Evolutionary conservation across 1,140 invertebrate genomes (phyloP), one percentile per base, ranked within the genome.

Genomic region (Trichoplusia ni): DNA sequence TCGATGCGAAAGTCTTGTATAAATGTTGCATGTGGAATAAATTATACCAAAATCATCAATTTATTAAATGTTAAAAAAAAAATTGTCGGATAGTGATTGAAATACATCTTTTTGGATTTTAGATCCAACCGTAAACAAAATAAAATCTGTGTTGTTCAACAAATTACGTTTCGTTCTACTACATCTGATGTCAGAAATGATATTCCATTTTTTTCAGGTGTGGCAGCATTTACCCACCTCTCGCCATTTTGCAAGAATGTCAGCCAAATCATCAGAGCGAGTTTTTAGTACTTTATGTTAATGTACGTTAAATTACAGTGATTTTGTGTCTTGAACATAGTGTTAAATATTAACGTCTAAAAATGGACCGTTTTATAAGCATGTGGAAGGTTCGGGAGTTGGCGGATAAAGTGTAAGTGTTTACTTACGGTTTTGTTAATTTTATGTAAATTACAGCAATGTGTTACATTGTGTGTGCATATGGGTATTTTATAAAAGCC

Each of bases 301-400:
- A 74, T 81, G 78, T 73, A 72, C 65, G 51, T 74, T 64, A 75
- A 81, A 76, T 81, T 81, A 68, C 64, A 74, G 81, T 85, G 80
- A 68, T 81, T 82, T 81, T 82, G 67, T 67, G 79, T 81, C 82
- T 66, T n/a, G 67, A 72, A 75, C 42, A 60, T 64, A 21, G 25
- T 44, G 66, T 68, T 51, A 46, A 64, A 31, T 42, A 33, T 40
- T 70, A 44, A 60, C 53, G 62, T 75, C 70, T 69, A 68, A 85
- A 67, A 81, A 93, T 93, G 92, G 93, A 94, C 84, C 93, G 93
- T 82, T 92, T 94, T 84, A 95, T 95, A 90, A 96, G 94, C 85
- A 96, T 97, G 95, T 98, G 97, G 97, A 98, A 98, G 93, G 94
- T 98, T 79, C 94, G 97, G 75, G 97, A 98, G 91, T 82, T 98